Evolutionary conservation across 2,113 vertebrate species (phyloP), one percentile per base, ranked within the genome.

Genomic region (Nannobrachium achirus): DNA sequence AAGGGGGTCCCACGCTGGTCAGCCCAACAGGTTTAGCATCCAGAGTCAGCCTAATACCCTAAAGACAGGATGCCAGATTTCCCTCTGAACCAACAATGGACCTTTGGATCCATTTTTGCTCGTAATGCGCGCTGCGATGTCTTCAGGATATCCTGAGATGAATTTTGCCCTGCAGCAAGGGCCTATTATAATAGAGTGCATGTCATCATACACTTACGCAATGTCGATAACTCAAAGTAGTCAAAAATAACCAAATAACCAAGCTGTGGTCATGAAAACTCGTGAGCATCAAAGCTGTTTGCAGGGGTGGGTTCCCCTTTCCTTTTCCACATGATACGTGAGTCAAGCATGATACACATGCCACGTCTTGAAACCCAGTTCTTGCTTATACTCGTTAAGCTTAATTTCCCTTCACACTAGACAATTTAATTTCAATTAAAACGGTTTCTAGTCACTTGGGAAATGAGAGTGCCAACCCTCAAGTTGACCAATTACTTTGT

Each of bases 1-100:
- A 76, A 46, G 59, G 64, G 72, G 64, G 57, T 61, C 44, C 45
- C 56, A 38, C 13, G 49, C 53, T 64, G 64, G 55, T 69, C 67
- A 78, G 65, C 62, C 67, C 69, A 78, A 59, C 55, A 38, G 61
- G 46, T 73, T 66, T 69, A 71, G 42, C 63, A 50, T 56, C 39
- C 11, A 5, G 18, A 19, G 69, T 63, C 48, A 39, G 44, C 59
- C 51, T 3, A 67, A 42, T 61, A 48, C 10, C 15, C 18, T 13
- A 62, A 55, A 55, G 20, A 10, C 18, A 20, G 10, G 52, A n/a
- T 55, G 14, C 52, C 14, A 55, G 13, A 55, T 55, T 20, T 51
- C 25, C 11, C 45, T 48, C 11, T 48, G 45, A 48, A 48, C 11
- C 6, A 48, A 14, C 11, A 48, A 14, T 14, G 45, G 11, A 6